Conservation (phyloP, 2,797 vertebrate species). For the Phrynocephalus vlangalii region DNA sequence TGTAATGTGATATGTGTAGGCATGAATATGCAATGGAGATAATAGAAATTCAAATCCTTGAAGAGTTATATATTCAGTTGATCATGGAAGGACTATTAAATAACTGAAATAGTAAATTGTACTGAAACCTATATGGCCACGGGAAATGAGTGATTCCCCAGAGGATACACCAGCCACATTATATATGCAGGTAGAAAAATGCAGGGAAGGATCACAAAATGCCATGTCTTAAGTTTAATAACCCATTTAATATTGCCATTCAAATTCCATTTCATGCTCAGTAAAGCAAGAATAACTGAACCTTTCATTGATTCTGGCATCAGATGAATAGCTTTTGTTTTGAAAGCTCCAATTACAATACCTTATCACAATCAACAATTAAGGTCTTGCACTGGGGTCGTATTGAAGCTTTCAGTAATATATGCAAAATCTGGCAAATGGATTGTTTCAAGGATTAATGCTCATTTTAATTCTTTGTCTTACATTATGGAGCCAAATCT, state of each 20-base stretch:
- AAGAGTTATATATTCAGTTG: constrained; percentile 44
- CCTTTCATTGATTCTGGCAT: constrained; percentile 70
- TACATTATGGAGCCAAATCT: constrained; percentile 32
- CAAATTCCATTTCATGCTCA: constrained; percentile 84
- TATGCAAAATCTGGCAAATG: constrained; percentile 17
- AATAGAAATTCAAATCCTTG: constrained; percentile 37
- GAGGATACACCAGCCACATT: constrained; percentile 60
- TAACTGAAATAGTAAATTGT: constrained; percentile 57
- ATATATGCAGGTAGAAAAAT: constrained; percentile 63
- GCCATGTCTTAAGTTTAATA: constrained; percentile 80
- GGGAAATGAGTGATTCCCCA: constrained; percentile 49
- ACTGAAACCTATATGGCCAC: constrained; percentile 53
- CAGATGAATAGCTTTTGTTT: constrained; percentile 78
- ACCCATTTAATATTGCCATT: constrained; percentile 81
- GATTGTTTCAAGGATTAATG: constrained; percentile 5
- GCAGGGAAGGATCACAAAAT: constrained; percentile 73
- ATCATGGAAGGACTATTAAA: constrained; percentile 42
- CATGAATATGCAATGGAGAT: constrained; percentile 40
- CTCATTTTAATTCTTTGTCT: constrained; percentile 4
- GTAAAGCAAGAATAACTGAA: constrained; percentile 82
- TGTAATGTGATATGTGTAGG: constrained; percentile 35
- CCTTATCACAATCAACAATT: constrained; percentile 63
- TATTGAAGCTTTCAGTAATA: constrained; percentile 34
- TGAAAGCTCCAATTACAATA: constrained; percentile 61
- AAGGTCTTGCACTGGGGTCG: constrained; percentile 48